Evolutionary conservation across 2,888 invertebrate genomes (phyloP), one percentile per base, ranked within the genome.

Genomic region (Pyralis farinalis): DNA sequence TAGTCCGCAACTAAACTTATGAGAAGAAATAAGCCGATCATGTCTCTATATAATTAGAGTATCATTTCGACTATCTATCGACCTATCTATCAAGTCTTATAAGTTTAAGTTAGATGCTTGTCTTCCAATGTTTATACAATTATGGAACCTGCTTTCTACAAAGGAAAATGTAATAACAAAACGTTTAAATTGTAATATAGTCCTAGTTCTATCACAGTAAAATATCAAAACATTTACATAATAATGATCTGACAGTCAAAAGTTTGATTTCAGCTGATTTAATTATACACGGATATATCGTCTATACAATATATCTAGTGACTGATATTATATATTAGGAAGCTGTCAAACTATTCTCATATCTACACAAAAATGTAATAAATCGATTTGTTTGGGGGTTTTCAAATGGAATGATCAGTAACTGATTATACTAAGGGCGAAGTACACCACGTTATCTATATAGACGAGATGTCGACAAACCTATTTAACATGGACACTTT

Each of bases 161-260:
- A 16, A 16, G 16, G 16, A 16, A 16, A 16, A 3, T 16, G 16
- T 16, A 16, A 4, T 4, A 4, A 45, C 12, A 48, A 47, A 47
- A 47, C 46, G 36, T 43, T 44, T 49, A 46, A 66, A 32, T 25
- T 32, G 7, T 43, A 61, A 59, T 62, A 63, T 70, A 82, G 70
- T 74, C 74, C 83, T 84, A 86, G 74, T 69, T 79, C 85, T 87
- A 88, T 88, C 87, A 88, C 87, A 87, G 87, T 77, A 80, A 79
- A 82, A 82, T 80, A 81, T 80, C 72, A 78, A 80, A 76, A 75
- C 63, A 67, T 64, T 46, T 47, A 47, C 32, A 39, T 25, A 40
- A 32, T 39, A 45, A 43, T 39, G 40, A 49, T 42, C 44, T 43
- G 41, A 42, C 21, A 28, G 37, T 42, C 35, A 36, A 11, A 29